phyloP scores from a whole-genome alignment of 2,797 vertebrate species.

The Pristis pectinata region DNA sequence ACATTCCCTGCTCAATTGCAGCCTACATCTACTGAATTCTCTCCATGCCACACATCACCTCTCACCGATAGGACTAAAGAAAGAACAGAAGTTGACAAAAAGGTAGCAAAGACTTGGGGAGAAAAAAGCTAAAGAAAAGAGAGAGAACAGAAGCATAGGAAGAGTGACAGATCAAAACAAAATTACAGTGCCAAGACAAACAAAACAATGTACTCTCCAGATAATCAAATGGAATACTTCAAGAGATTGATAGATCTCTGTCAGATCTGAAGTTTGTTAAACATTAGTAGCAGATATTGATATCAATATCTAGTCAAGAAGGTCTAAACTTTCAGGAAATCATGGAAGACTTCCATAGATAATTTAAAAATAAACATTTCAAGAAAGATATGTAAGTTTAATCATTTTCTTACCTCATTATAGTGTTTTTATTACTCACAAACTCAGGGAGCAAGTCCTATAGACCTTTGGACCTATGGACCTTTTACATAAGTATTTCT shows the following conservation, averaged over 20 bases:
- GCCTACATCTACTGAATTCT: not conserved
- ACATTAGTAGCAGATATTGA: not conserved
- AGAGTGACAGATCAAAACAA: not conserved
- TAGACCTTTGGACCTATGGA: not conserved
- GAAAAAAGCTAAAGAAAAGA: not conserved
- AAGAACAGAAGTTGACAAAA: not conserved
- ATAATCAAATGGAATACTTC: not conserved
- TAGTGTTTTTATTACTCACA: not conserved
- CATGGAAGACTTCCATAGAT: not conserved
- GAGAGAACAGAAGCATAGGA: not conserved
- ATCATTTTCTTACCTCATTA: not conserved
- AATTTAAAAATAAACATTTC: not conserved
- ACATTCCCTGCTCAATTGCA: not conserved
- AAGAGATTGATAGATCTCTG: not conserved
- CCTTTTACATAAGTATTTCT: not conserved
- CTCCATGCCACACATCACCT: not conserved
- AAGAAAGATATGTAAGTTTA: not conserved
- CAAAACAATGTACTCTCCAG: not conserved
- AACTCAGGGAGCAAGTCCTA: not conserved
- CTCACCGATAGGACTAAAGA: not conserved
- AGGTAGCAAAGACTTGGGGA: no score
- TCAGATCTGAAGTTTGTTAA: no score
- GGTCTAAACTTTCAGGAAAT: not conserved
- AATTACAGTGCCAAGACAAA: no score
- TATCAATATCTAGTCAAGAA: not conserved